Base-by-base conservation (phyloP, 1,140 invertebrate species). In the Eubasilissa regina region DNA sequence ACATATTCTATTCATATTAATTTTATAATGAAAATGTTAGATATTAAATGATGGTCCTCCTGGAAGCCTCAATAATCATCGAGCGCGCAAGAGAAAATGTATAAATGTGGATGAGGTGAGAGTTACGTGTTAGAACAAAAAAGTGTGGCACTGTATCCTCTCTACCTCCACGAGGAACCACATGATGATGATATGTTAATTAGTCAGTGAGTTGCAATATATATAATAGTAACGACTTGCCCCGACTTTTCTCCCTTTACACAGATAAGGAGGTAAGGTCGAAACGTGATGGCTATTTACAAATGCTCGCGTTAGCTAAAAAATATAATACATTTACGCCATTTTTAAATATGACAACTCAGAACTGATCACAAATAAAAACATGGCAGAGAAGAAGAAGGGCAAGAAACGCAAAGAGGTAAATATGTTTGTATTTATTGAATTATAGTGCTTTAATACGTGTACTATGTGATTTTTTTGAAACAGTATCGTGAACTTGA, bases 321-420 rank as follows among this genome's bases (percentile, higher is more conserved):
- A 51, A 13, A 51, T 15, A 12, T 51, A 13, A 35, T 21, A 64
- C 19, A 64, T 64, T 64, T 64, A 19, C 35, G 64, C 43, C 64
- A 47, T 68, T 68, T 68, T 68, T 68, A 17, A 64, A 68, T 68
- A 21, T 68, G 64, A 68, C 64, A 68, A 68, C 64, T 47, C 64
- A 47, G n/a, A 68, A 68, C 48, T 51, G 11, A 51, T 73, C 74
- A 78, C 77, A 78, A 56, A 72, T 72, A 78, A 78, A 78, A 78
- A 72, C 85, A 94, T 94, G 93, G 93, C 93, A 87, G 94, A 94
- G 83, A 94, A 94, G 86, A 92, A 91, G 85, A 93, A 93, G 91
- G 92, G 90, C 84, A 92, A 92, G 87, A 94, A 93, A 84, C 93
- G 93, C 79, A 94, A 93, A 91, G 93, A 94, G 86, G 93, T 94